These are phyloP conservation scores for Muscidifurax raptorellus DNA, from an alignment of 1,140 invertebrate genomes.

Conservation along the genomic window DNA sequence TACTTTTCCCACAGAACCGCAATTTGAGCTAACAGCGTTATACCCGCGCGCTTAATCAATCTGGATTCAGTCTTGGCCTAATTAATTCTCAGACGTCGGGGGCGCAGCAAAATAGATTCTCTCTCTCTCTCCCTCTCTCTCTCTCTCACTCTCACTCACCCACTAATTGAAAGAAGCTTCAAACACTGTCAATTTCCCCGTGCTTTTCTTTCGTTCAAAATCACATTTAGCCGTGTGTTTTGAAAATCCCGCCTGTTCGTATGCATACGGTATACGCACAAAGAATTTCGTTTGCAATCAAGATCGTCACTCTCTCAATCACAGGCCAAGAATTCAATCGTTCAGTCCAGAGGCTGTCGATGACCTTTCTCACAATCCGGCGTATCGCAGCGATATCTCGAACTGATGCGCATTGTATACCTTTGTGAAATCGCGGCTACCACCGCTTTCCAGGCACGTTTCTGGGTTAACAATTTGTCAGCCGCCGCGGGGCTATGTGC, in stretches of 20 bases:
- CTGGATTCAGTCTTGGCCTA: conserved; percentile 23
- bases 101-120: neutral
- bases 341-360: neutral
- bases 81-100: conserved; percentile 8
- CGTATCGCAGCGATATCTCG: neutral
- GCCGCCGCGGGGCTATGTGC: conserved; percentile 54
- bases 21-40: no score
- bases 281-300: neutral
- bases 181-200: neutral
- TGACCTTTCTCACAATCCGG: neutral
- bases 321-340: neutral
- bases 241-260: no score
- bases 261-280: neutral
- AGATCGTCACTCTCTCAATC: no score
- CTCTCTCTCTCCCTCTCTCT: neutral
- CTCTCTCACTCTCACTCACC: no score
- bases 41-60: conserved; percentile 2
- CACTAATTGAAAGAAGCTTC: neutral
- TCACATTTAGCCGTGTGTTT: neutral
- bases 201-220: neutral
- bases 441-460: conserved; percentile 58
- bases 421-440: conserved; percentile 15
- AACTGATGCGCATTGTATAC: neutral
- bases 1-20: no score
- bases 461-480: conserved; percentile 65